Evolutionary conservation across 2,888 invertebrate genomes (phyloP).

Genomic region (Cephus rjabovi): DNA sequence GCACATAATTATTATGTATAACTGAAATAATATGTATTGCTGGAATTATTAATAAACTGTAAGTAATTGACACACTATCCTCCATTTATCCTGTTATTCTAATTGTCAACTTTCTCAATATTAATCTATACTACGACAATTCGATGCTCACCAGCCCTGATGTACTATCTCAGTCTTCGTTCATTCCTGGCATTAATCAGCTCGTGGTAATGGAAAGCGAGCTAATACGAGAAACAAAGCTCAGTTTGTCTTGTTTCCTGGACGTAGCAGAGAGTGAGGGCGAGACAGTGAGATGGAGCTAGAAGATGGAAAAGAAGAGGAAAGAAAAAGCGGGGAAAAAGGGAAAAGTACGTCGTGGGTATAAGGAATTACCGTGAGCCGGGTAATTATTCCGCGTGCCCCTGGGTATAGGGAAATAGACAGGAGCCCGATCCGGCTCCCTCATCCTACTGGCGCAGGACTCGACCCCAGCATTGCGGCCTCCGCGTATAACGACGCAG

Average conservation of each 20-base stretch:
- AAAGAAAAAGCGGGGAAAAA: conserved; percentile 17
- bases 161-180: neutral
- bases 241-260: neutral
- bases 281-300: neutral
- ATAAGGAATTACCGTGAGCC: conserved; percentile 24
- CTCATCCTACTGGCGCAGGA: neutral
- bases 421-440: conserved; percentile 18
- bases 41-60: neutral
- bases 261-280: neutral
- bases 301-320: conserved; percentile 12
- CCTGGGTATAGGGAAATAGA: conserved; percentile 27
- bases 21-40: neutral
- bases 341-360: conserved; percentile 10
- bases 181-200: neutral
- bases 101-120: neutral
- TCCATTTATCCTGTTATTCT: neutral
- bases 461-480: neutral
- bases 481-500: conserved; percentile 25
- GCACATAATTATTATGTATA: neutral
- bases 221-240: neutral
- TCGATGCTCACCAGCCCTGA: neutral
- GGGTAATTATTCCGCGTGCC: conserved; percentile 25
- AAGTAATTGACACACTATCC: neutral
- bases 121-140: neutral
- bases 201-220: neutral